Conservation (phyloP, 1,140 invertebrate genomes). For the Dreissena polymorpha region DNA sequence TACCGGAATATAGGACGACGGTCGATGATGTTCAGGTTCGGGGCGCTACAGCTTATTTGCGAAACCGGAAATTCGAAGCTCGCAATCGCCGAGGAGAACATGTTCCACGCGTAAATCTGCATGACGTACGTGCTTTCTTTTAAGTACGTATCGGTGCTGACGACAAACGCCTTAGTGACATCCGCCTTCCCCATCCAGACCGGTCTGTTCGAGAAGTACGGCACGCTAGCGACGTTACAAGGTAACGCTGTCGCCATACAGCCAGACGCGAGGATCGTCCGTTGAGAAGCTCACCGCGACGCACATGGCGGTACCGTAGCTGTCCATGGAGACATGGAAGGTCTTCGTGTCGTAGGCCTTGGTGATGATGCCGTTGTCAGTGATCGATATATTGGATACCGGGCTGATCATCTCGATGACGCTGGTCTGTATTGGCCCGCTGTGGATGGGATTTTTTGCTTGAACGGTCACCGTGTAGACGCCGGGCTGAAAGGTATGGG, state of each 20-base stretch:
- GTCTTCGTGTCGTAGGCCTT: constrained; percentile 58
- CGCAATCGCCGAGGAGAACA: constrained; percentile 59
- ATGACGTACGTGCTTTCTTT: constrained; percentile 69
- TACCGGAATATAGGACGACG: constrained; percentile 57
- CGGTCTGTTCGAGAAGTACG: no score
- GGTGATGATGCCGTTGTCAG: constrained; percentile 23
- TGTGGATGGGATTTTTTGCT: constrained; percentile 58
- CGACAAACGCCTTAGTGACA: constrained; percentile 11
- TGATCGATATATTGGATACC: constrained; percentile 34
- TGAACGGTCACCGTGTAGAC: constrained; percentile 58
- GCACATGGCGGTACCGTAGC: constrained; percentile 76
- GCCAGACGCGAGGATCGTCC: constrained; percentile 28
- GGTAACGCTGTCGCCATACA: constrained; percentile 49
- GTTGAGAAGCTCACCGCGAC: constrained; percentile 78
- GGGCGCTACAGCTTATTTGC: constrained; percentile 72
- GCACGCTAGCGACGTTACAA: constrained; percentile 27
- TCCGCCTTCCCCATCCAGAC: constrained; percentile 30
- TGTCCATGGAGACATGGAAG: constrained; percentile 69
- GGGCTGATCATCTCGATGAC: constrained; percentile 50
- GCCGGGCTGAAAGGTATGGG: constrained; percentile 61
- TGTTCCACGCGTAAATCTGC: constrained; percentile 70
- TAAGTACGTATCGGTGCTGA: constrained; percentile 64
- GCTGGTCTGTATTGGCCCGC: constrained; percentile 4
- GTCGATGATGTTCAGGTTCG: constrained; percentile 72
- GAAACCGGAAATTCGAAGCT: constrained; percentile 66